phyloP scores from a whole-genome alignment of 2,113 vertebrate species.

The Morone chrysops region DNA sequence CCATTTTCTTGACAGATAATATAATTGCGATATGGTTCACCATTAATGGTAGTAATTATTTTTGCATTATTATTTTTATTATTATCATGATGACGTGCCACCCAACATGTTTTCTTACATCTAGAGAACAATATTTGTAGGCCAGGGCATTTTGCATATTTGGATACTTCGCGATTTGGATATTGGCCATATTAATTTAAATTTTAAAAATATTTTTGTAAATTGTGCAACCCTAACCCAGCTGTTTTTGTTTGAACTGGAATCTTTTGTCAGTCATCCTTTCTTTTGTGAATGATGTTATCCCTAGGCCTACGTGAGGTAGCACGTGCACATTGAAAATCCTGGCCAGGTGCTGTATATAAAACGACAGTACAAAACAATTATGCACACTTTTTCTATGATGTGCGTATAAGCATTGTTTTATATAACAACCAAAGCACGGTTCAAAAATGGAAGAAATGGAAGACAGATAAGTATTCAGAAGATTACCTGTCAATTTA shows the following conservation, averaged over 20 bases:
- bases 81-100: no score
- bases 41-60: no score
- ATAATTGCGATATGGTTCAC: no score
- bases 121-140: no score
- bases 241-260: conserved; percentile 29
- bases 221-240: no score
- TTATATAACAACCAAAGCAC: not conserved
- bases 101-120: no score
- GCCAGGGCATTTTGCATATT: no score
- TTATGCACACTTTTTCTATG: not conserved
- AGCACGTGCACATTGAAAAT: not conserved
- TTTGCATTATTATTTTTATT: no score
- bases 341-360: conserved; percentile 1
- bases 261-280: not conserved
- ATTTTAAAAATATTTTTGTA: no score
- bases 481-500: conserved; percentile 36
- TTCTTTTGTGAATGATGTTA: not conserved
- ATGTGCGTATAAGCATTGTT: not conserved
- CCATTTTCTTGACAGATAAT: no score
- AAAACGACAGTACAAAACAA: not conserved
- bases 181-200: no score
- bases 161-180: no score
- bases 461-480: conserved; percentile 34
- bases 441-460: conserved; percentile 11
- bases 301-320: conserved; percentile 14